phyloP scores from a whole-genome alignment of 2,113 vertebrate genomes.

The Oenanthe oenanthe region DNA sequence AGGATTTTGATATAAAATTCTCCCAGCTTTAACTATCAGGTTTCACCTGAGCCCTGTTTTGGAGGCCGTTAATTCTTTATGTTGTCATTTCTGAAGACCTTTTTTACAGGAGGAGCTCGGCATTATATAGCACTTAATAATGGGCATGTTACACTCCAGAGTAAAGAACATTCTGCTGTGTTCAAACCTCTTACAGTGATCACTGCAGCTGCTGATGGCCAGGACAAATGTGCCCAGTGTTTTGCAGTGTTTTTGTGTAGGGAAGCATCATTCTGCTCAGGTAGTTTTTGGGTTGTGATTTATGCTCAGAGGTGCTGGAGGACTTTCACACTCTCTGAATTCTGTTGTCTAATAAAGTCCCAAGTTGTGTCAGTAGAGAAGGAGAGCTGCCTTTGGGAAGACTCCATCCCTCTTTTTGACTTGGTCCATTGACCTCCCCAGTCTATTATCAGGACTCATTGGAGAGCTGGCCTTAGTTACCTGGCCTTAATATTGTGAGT shows the following conservation, averaged over 20 bases:
- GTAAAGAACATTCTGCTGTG: constrained; percentile 31
- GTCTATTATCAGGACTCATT: neutral
- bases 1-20: constrained; percentile 62
- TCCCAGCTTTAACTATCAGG: constrained; percentile 51
- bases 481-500: neutral
- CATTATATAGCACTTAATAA: constrained; percentile 45
- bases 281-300: neutral
- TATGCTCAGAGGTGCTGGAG: neutral
- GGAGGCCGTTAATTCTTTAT: constrained; percentile 61
- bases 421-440: neutral
- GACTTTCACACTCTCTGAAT: neutral
- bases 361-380: neutral
- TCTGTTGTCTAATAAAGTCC: neutral
- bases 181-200: constrained; percentile 20
- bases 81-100: constrained; percentile 65
- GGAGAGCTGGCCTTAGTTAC: neutral
- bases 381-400: neutral
- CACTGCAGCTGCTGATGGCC: neutral
- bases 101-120: constrained; percentile 35
- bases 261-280: neutral
- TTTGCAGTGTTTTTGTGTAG: neutral
- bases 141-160: constrained; percentile 35
- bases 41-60: constrained; percentile 55
- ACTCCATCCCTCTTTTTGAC: neutral
- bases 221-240: neutral